These are phyloP conservation scores for Zaprionus gabonicus DNA, from an alignment of 1,140 invertebrate genomes.

Conservation along the genomic window DNA sequence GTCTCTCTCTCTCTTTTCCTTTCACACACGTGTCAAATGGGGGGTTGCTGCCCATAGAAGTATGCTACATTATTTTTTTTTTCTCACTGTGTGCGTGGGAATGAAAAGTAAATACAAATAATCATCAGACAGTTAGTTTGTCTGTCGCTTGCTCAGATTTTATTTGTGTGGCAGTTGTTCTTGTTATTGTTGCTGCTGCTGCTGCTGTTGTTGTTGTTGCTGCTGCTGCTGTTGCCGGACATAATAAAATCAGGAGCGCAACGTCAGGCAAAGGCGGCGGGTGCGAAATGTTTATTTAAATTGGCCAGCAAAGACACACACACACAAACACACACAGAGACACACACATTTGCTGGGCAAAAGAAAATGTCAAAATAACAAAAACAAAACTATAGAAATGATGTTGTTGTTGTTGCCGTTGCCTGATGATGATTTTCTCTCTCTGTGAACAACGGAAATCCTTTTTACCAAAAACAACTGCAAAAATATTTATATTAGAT, in stretches of 20 bases:
- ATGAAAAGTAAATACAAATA: conserved; percentile 73
- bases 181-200: conserved; percentile 7
- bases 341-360: conserved; percentile 24
- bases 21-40: neutral
- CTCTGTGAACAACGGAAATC: conserved; percentile 68
- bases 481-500: conserved; percentile 83
- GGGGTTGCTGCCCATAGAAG: conserved; percentile 25
- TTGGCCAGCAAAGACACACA: conserved; percentile 69
- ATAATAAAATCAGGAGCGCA: conserved; percentile 73
- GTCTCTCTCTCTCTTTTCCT: too few relatives aligned
- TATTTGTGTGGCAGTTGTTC: conserved; percentile 54
- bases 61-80: conserved; percentile 50
- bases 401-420: conserved; percentile 26
- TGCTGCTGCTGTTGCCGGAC: conserved; percentile 51
- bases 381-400: conserved; percentile 48
- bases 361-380: conserved; percentile 74
- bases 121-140: conserved; percentile 78
- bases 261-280: conserved; percentile 48
- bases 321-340: conserved; percentile 33
- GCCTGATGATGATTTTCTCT: conserved; percentile 7
- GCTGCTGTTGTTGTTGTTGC: conserved; percentile 12
- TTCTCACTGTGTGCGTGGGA: conserved; percentile 28
- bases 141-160: conserved; percentile 73
- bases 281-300: conserved; percentile 82
- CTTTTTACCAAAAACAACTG: conserved; percentile 76